Evolutionary conservation across 2,888 invertebrate species (phyloP), one percentile per base, ranked within the genome.

Genomic region (Lacanobia oleracea): DNA sequence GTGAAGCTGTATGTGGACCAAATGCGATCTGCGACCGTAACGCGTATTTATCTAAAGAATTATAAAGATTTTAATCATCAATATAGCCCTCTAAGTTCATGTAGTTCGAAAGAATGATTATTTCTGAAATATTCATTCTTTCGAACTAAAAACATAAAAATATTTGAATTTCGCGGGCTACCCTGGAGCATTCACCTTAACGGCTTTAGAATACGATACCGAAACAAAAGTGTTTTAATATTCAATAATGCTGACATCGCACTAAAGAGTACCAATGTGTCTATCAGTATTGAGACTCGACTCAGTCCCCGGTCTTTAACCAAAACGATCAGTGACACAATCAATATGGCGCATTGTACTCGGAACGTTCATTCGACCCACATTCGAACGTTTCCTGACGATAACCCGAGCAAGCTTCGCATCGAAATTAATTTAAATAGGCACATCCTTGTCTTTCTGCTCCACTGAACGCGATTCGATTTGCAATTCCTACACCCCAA

Each of bases 341-440:
- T 77, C 86, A 73, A 74, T 78, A 81, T 48, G 53, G 37, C 68
- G 63, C 72, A 75, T 74, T 83, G 81, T 85, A 72, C 71, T 73
- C 60, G 16, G 64, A 79, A 60, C 66, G 62, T 81, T 77, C 70
- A 74, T 57, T 82, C 68, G 63, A 83, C 83, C 87, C 86, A 88
- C 84, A 88, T 89, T 86, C 71, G 71, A 82, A 82, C 84, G 79
- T 86, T 84, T 85, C 87, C 82, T 77, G 69, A 69, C 78, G 88
- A 89, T 90, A 88, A 87, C 80, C 79, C 64, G 54, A 82, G 63
- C 79, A 75, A 82, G 81, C 76, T 86, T 84, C 80, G 87, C 84
- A 86, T 86, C 81, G 86, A 93, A 94, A 94, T 94, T 94, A 93
- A 94, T 94, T 94, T 93, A 93, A 93, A 93, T 93, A 88, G 88